Conservation (phyloP, 1,140 invertebrate species). For the Drosophila varians region DNA sequence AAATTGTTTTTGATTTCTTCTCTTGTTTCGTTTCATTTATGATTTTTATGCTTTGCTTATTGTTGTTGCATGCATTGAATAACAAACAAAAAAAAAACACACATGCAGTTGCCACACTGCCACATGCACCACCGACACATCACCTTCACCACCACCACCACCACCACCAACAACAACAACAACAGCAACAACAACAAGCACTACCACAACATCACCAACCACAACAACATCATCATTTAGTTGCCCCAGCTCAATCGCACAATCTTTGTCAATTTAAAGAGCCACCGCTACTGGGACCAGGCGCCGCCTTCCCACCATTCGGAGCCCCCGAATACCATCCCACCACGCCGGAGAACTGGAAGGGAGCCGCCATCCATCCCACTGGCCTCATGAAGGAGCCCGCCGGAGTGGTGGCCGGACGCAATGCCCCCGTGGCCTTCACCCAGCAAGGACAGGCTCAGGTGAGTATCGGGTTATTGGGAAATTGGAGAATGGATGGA, state of each 20-base stretch:
- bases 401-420: conserved; percentile 75
- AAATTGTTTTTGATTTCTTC: conserved; percentile 29
- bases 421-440: conserved; percentile 81
- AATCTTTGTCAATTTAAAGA: conserved; percentile 84
- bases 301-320: conserved; percentile 80
- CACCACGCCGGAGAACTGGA: conserved; percentile 83
- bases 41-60: conserved; percentile 22
- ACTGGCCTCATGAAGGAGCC: conserved; percentile 83
- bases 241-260: conserved; percentile 77
- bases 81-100: conserved; percentile 39
- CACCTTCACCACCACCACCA: conserved; percentile 40
- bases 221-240: conserved; percentile 70
- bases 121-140: conserved; percentile 39
- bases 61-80: conserved; percentile 70
- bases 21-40: conserved; percentile 56
- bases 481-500: background rate
- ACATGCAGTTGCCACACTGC: conserved; percentile 60
- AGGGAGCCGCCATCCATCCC: conserved; percentile 78
- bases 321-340: conserved; percentile 82
- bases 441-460: conserved; percentile 79
- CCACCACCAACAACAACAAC: conserved; percentile 33
- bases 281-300: conserved; percentile 83
- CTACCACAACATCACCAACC: conserved; percentile 54
- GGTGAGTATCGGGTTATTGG: conserved; percentile 49
- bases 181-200: conserved; percentile 46